phyloP scores from a whole-genome alignment of 2,888 invertebrate species.

The Busseola fusca region DNA sequence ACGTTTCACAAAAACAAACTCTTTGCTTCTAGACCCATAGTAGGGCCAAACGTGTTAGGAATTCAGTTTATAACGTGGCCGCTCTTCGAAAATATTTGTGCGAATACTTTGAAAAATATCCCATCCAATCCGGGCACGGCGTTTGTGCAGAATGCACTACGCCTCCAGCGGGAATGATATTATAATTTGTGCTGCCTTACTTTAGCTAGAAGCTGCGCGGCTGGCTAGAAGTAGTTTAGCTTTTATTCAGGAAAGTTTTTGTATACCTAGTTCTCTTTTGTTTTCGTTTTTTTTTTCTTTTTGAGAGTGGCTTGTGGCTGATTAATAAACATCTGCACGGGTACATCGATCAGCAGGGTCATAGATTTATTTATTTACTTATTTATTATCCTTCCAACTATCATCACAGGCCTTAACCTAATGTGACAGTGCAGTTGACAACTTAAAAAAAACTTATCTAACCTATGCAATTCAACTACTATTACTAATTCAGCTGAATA shows the following conservation, averaged over 20 bases:
- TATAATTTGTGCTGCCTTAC: conserved; percentile 44
- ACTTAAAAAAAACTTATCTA: no score
- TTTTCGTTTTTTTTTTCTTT: not conserved
- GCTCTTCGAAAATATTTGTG: conserved; percentile 61
- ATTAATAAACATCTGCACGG: not conserved
- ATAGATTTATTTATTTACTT: no score
- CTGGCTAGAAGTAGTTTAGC: not conserved
- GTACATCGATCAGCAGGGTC: not conserved
- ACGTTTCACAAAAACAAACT: not conserved
- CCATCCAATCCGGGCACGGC: conserved; percentile 54
- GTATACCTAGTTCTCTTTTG: not conserved
- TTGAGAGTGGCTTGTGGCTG: not conserved
- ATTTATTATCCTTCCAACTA: no score
- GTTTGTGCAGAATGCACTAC: conserved; percentile 51
- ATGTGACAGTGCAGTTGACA: no score
- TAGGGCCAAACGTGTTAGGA: conserved; percentile 44
- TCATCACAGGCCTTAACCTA: no score
- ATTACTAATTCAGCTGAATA: no score
- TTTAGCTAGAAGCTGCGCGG: not conserved
- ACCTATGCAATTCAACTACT: no score
- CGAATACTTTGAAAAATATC: conserved; percentile 61
- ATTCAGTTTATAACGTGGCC: conserved; percentile 57
- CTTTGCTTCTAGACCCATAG: conserved; percentile 2
- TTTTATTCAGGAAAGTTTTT: conserved; percentile 1
- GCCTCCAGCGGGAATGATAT: conserved; percentile 45